Evolutionary conservation across 2,888 invertebrate genomes (phyloP).

Genomic region (Bugulina stolonifera): DNA sequence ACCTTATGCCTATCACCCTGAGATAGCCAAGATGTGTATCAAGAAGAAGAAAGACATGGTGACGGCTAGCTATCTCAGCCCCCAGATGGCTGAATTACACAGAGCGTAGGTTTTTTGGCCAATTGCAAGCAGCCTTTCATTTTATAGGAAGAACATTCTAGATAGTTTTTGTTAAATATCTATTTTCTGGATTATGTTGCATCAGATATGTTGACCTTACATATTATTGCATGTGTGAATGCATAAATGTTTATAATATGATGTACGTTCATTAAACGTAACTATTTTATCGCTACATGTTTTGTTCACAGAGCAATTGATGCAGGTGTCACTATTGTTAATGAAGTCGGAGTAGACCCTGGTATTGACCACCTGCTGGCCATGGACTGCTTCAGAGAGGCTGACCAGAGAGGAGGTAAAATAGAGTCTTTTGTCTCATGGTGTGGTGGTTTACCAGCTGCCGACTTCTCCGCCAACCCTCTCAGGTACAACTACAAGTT

Average conservation of each 20-base stretch:
- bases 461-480: conserved; percentile 84
- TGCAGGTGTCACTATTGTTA: conserved; percentile 85
- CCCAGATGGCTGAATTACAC: conserved; percentile 73
- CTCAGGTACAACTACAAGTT: conserved; percentile 53
- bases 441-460: conserved; percentile 94
- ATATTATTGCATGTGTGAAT: too few relatives aligned
- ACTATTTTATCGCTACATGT: too few relatives aligned
- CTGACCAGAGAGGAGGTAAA: conserved; percentile 74
- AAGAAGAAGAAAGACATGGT: conserved; percentile 83
- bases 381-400: conserved; percentile 90
- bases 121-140: too few relatives aligned
- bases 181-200: not conserved
- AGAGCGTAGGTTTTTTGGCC: conserved; percentile 59
- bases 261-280: too few relatives aligned
- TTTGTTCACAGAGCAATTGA: conserved; percentile 71
- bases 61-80: conserved; percentile 88
- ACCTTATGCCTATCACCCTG: conserved; percentile 82
- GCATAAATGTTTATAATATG: too few relatives aligned
- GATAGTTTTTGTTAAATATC: too few relatives aligned
- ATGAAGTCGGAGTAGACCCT: conserved; percentile 95
- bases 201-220: too few relatives aligned
- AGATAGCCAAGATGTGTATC: conserved; percentile 78
- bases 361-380: conserved; percentile 97
- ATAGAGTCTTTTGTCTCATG: conserved; percentile 87
- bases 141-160: not conserved